Conservation (phyloP, 2,888 invertebrate genomes). For the Leptinotarsa haldemani region DNA sequence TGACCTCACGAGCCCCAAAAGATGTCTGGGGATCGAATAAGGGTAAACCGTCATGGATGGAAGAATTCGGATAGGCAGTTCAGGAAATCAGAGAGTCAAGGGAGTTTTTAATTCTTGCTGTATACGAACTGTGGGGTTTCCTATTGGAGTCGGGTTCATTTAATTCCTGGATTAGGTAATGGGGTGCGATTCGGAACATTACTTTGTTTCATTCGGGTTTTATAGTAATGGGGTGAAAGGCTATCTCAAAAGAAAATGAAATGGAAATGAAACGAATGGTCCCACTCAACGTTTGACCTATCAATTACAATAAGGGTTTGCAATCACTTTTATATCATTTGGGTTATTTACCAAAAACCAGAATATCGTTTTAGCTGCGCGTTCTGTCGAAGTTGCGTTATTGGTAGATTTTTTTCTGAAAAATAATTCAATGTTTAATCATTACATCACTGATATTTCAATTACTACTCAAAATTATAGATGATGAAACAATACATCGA, state of each 20-base stretch:
- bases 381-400: too few relatives aligned
- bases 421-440: too few relatives aligned
- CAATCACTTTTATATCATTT: too few relatives aligned
- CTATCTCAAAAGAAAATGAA: background rate
- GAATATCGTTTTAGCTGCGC: too few relatives aligned
- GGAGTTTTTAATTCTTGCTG: background rate
- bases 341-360: too few relatives aligned
- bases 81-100: constrained; percentile 11
- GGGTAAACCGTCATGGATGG: background rate
- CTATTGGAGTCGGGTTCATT: background rate
- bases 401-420: too few relatives aligned
- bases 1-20: background rate
- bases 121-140: background rate
- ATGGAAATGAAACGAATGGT: background rate
- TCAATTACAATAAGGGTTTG: too few relatives aligned
- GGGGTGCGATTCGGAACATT: constrained; percentile 1
- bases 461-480: too few relatives aligned
- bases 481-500: too few relatives aligned
- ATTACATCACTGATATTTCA: too few relatives aligned
- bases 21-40: background rate
- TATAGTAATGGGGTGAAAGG: background rate
- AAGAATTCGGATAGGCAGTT: constrained; percentile 1
- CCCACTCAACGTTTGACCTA: too few relatives aligned
- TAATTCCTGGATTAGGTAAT: background rate
- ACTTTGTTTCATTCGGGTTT: background rate